Evolutionary conservation across 2,113 vertebrate genomes (phyloP).

Genomic region (Serinus canaria): DNA sequence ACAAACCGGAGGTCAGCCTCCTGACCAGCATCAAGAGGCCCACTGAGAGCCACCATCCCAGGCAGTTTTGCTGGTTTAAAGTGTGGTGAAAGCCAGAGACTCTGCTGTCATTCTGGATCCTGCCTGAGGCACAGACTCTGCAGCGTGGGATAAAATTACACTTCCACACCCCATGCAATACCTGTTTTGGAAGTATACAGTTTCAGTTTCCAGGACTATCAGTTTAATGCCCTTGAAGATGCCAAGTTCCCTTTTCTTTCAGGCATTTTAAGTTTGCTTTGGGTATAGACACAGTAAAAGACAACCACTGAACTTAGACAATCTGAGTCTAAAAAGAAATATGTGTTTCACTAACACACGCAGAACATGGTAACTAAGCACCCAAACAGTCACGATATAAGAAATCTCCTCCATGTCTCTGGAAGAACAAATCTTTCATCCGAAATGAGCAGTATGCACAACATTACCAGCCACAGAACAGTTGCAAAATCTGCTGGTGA

Average conservation of each 20-base stretch:
- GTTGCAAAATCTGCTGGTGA: background rate
- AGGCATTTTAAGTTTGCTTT: background rate
- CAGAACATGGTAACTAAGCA: background rate
- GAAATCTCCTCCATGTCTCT: background rate
- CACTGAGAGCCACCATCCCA: background rate
- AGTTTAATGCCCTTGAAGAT: background rate
- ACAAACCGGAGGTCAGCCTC: background rate
- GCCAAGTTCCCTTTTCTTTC: background rate
- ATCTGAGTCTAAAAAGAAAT: background rate
- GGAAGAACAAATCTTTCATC: background rate
- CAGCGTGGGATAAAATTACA: conserved; percentile 2
- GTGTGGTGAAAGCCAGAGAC: background rate
- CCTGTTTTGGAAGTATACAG: conserved; percentile 27
- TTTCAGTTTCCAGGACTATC: conserved; percentile 33
- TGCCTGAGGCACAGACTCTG: background rate
- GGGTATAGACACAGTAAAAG: background rate
- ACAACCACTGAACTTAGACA: background rate
- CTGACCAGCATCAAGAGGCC: background rate
- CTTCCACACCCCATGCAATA: conserved; percentile 22
- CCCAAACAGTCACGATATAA: background rate
- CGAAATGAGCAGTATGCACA: background rate
- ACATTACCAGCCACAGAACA: background rate
- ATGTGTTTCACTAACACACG: background rate
- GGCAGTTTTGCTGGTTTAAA: background rate
- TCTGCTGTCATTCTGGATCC: background rate